Conservation (phyloP, 2,797 vertebrate genomes). For the Harpagifer antarcticus region DNA sequence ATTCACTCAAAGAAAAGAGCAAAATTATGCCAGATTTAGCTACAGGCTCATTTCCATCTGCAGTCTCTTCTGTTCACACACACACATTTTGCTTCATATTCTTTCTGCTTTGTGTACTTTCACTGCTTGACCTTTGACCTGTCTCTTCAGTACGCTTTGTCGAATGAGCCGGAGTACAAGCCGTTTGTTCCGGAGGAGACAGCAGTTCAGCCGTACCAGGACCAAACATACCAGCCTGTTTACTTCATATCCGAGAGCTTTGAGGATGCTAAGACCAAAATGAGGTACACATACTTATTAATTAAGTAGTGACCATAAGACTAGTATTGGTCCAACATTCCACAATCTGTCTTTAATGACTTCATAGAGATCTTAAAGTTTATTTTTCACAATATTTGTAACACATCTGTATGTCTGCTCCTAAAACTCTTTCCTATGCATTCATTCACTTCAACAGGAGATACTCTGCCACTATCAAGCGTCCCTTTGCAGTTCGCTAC, state of each 20-base stretch:
- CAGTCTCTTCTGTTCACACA: neutral
- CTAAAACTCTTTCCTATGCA: neutral
- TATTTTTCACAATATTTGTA: too few relatives aligned
- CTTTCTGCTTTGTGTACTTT: neutral
- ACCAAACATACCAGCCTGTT: constrained; percentile 88
- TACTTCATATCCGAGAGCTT: constrained; percentile 92
- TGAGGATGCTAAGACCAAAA: constrained; percentile 87
- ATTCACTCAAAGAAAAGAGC: too few relatives aligned
- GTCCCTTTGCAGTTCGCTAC: constrained; percentile 83
- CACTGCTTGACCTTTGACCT: neutral
- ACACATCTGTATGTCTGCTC: neutral
- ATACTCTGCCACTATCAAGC: constrained; percentile 84
- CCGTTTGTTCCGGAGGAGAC: constrained; percentile 86
- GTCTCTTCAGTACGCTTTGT: constrained; percentile 84
- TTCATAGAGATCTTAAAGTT: too few relatives aligned
- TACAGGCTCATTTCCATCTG: too few relatives aligned
- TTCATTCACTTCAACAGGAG: constrained; percentile 72
- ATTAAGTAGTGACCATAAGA: too few relatives aligned
- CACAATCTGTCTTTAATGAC: too few relatives aligned
- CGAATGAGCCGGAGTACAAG: constrained; percentile 87
- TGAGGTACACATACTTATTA: constrained; percentile 65
- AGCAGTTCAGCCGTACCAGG: constrained; percentile 87
- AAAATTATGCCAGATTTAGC: too few relatives aligned
- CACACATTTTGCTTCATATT: neutral
- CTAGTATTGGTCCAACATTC: too few relatives aligned